These are phyloP conservation scores for Daphoenositta chrysoptera DNA, from an alignment of 2,113 vertebrate species.

Conservation along the genomic window DNA sequence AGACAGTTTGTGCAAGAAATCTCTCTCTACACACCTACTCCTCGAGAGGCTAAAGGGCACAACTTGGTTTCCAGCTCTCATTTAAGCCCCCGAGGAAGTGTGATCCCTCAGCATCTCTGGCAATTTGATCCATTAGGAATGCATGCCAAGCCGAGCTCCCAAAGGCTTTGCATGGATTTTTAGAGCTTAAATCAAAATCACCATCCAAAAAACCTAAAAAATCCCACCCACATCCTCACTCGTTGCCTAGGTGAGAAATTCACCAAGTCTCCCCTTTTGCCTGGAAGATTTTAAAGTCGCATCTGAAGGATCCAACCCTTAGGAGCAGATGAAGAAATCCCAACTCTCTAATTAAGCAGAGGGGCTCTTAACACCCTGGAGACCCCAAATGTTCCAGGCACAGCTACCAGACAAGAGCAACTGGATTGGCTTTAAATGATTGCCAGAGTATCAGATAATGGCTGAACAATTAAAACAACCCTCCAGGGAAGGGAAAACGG, in stretches of 20 bases:
- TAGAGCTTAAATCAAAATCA: not conserved
- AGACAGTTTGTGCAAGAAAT: not conserved
- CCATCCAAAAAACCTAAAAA: not conserved
- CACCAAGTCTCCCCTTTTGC: not conserved
- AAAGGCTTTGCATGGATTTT: not conserved
- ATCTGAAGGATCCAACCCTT: not conserved
- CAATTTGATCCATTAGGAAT: conserved; percentile 15
- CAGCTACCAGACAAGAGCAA: not conserved
- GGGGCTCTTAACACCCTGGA: not conserved
- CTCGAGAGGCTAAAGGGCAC: not conserved
- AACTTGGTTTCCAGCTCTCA: not conserved
- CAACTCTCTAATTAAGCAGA: not conserved
- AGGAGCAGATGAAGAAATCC: not conserved
- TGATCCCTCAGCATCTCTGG: not conserved
- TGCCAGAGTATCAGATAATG: not conserved
- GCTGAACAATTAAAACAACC: not conserved
- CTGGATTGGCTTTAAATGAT: not conserved
- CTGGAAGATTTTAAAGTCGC: not conserved
- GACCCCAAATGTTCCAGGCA: not conserved
- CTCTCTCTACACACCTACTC: not conserved
- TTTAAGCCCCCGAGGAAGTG: not conserved
- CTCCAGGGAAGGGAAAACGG: not conserved
- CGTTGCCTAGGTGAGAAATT: not conserved
- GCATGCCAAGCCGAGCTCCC: not conserved
- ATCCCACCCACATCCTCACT: not conserved